These are phyloP conservation scores for Eugnorisma glareosa DNA, from an alignment of 2,888 invertebrate species.

Conservation along the genomic window DNA sequence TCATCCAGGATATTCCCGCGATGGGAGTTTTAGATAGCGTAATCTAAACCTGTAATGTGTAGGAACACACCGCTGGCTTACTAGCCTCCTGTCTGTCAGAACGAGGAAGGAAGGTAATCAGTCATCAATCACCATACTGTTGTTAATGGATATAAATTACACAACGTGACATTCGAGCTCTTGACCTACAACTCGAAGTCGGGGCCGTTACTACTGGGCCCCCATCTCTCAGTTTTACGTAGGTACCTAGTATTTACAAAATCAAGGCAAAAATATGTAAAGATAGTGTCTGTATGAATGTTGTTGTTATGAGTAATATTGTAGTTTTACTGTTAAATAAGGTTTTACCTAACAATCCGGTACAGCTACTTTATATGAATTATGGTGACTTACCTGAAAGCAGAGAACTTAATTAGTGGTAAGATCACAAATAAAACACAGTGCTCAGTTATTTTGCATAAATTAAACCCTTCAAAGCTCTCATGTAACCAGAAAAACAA, in stretches of 20 bases:
- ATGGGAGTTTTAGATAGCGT: not conserved
- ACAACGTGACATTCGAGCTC: not conserved
- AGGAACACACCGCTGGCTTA: not conserved
- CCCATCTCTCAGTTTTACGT: not conserved
- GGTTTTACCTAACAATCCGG: constrained; percentile 20
- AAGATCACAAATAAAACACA: not conserved
- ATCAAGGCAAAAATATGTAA: not conserved
- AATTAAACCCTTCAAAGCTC: not conserved
- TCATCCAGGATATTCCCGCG: no score
- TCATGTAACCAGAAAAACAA: not conserved
- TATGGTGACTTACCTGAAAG: constrained; percentile 51
- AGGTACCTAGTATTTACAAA: not conserved
- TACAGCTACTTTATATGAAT: not conserved
- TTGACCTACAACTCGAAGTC: not conserved
- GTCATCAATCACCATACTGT: not conserved
- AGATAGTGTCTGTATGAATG: not conserved
- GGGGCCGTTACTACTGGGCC: not conserved
- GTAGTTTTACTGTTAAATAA: not conserved
- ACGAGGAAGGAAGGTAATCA: not conserved
- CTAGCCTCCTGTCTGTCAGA: not conserved
- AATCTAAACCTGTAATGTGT: not conserved
- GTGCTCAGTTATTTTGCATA: not conserved
- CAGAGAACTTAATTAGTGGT: not conserved
- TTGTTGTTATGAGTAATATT: not conserved
- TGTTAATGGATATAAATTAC: not conserved